Conservation (phyloP, 1,140 invertebrate genomes). For the Carposina sasakii region DNA sequence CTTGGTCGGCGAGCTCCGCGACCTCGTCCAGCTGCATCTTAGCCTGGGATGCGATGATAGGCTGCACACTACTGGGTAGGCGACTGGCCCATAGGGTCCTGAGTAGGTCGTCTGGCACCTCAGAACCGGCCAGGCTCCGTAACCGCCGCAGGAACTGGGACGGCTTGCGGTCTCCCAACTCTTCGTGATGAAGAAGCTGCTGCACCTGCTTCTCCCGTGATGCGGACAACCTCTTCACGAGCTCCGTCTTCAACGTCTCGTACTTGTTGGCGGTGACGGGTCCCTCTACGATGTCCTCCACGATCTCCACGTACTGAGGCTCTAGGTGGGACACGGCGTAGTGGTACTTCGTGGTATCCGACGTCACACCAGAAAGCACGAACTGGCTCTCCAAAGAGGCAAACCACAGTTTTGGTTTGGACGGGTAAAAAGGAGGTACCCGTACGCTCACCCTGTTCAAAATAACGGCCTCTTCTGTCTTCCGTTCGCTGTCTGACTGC, state of each 20-base stretch:
- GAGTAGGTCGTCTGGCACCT: not conserved
- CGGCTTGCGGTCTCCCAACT: not conserved
- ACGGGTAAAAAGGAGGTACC: slow-evolving; percentile 20
- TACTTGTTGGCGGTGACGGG: not conserved
- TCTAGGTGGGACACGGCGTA: slow-evolving; percentile 13
- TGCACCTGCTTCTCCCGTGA: not conserved
- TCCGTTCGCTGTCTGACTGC: no score
- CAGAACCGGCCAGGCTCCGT: not conserved
- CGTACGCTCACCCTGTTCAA: slow-evolving; percentile 3
- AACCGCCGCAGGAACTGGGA: not conserved
- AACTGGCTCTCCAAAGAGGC: slow-evolving; percentile 26
- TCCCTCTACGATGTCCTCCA: not conserved
- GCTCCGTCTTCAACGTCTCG: not conserved
- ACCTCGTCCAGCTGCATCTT: not conserved
- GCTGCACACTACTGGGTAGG: not conserved
- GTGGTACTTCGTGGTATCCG: slow-evolving; percentile 25
- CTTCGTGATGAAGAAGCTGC: slow-evolving; percentile 15
- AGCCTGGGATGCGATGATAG: not conserved
- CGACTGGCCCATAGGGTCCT: not conserved
- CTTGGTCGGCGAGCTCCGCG: not conserved
- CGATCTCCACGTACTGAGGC: not conserved
- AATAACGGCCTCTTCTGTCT: no score
- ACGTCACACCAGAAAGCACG: slow-evolving; percentile 16
- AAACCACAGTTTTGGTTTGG: slow-evolving; percentile 22
- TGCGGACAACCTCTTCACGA: not conserved